Evolutionary conservation across 2,888 invertebrate species (phyloP).

Genomic region (Cabera pusaria): DNA sequence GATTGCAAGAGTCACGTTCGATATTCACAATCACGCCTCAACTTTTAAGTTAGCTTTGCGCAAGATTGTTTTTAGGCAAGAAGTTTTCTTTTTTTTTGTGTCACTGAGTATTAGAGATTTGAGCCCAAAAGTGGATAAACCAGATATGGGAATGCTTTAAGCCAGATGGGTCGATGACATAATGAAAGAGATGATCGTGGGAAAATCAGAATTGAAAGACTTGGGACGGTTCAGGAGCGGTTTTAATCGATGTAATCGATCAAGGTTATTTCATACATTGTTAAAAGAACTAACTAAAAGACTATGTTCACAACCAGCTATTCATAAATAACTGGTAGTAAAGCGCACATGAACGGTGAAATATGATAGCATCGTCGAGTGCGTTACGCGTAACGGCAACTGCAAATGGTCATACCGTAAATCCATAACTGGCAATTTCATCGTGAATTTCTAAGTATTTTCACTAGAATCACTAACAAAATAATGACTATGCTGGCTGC

Average conservation of each 20-base stretch:
- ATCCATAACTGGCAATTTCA: constrained; percentile 64
- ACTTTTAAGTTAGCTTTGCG: constrained; percentile 23
- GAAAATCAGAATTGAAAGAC: constrained; percentile 5
- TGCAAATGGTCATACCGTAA: constrained; percentile 45
- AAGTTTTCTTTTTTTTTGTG: constrained; percentile 11
- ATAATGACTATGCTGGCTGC: constrained; percentile 63
- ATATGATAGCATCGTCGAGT: constrained; percentile 43
- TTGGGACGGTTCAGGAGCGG: constrained; percentile 1
- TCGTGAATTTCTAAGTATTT: constrained; percentile 67
- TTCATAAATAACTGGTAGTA: constrained; percentile 31
- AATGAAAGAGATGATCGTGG: constrained; percentile 15
- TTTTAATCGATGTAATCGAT: constrained; percentile 5
- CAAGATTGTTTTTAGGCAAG: constrained; percentile 24
- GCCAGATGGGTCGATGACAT: constrained; percentile 16
- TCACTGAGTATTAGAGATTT: constrained; percentile 7
- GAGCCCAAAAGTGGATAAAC: constrained; percentile 9
- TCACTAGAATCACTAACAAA: constrained; percentile 70
- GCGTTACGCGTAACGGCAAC: constrained; percentile 47
- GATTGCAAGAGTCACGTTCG: constrained; percentile 33
- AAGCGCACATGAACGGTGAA: constrained; percentile 44
- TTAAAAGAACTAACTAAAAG: not conserved
- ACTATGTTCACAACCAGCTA: constrained; percentile 3
- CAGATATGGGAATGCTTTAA: constrained; percentile 12
- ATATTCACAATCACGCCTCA: constrained; percentile 20
- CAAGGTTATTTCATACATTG: constrained; percentile 7